These are phyloP conservation scores for Brenthis ino DNA, from an alignment of 2,888 invertebrate species.

Conservation along the genomic window DNA sequence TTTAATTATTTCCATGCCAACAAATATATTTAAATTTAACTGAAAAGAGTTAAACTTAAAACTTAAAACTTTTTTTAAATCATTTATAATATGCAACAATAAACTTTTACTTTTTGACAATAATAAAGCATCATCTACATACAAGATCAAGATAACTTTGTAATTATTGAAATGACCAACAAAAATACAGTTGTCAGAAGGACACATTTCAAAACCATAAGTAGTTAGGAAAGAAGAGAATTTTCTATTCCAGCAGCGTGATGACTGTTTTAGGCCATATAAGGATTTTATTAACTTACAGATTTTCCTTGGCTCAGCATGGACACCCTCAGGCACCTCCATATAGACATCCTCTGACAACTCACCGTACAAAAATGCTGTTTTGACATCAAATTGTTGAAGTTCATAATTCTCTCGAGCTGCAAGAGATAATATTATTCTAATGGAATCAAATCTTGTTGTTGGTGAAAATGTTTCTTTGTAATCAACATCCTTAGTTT, in stretches of 20 bases:
- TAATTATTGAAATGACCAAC: conserved; percentile 15
- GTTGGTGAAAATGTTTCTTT: too few species aligned
- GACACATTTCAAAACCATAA: conserved; percentile 16
- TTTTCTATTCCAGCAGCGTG: conserved; percentile 30
- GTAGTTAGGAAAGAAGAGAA: neutral
- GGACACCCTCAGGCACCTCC: too few species aligned
- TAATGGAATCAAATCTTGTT: too few species aligned
- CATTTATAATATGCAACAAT: neutral
- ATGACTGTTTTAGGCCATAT: conserved; percentile 33
- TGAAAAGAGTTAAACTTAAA: too few species aligned
- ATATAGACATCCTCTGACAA: too few species aligned
- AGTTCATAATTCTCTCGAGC: too few species aligned
- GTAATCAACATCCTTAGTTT: too few species aligned
- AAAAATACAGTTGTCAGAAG: conserved; percentile 19
- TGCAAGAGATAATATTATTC: too few species aligned
- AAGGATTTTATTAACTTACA: conserved; percentile 32
- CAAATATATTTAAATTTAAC: neutral
- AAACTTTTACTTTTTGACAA: neutral
- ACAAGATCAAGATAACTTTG: conserved; percentile 12
- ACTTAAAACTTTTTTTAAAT: neutral
- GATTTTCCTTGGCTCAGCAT: neutral
- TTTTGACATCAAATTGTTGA: too few species aligned
- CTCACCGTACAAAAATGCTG: too few species aligned
- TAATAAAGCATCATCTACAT: conserved; percentile 18
- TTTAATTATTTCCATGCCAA: neutral